Percentiles rank a stretch among this genome's conserved stretches.
Conservation (phyloP, 2,113 vertebrate species). For the Anguilla japonica region DNA sequence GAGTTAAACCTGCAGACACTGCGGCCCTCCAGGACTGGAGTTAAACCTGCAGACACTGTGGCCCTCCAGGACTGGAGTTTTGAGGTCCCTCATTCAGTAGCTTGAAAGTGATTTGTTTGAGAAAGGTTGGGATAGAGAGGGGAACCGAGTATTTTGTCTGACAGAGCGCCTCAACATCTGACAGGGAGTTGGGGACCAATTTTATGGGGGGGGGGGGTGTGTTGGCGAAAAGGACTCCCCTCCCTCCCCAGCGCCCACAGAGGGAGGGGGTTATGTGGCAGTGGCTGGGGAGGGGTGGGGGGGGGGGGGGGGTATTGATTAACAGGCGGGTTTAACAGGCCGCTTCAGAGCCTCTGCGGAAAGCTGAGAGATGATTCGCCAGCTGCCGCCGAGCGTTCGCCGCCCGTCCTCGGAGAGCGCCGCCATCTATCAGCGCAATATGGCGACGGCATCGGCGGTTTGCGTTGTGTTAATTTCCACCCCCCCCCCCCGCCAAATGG, state of each 20-base stretch:
- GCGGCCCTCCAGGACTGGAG: no score
- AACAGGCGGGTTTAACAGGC: slow-evolving; percentile 94
- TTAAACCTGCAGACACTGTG: no score
- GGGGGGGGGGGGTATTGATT: slow-evolving; percentile 82
- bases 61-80: no score
- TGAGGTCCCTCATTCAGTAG: no score
- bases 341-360: slow-evolving; percentile 74
- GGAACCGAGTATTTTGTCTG: no score
- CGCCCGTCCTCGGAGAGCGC: slow-evolving; percentile 81
- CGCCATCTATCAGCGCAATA: slow-evolving; percentile 99
- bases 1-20: no score
- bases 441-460: slow-evolving; percentile 96
- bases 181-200: slow-evolving; percentile 26
- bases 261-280: slow-evolving; percentile 50
- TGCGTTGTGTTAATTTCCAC: slow-evolving; percentile 99
- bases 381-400: slow-evolving; percentile 92
- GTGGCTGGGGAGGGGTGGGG: slow-evolving; percentile 33
- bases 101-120: no score
- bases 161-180: no score
- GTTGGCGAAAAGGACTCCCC: slow-evolving; percentile 24
- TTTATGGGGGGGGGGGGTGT: slow-evolving; percentile 47
- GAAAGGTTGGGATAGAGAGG: no score
- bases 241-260: no score
- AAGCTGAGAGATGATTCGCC: slow-evolving; percentile 89
- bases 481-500: slow-evolving; percentile 84